phyloP scores from a whole-genome alignment of 2,888 invertebrate species.

The Erebia aethiops region DNA sequence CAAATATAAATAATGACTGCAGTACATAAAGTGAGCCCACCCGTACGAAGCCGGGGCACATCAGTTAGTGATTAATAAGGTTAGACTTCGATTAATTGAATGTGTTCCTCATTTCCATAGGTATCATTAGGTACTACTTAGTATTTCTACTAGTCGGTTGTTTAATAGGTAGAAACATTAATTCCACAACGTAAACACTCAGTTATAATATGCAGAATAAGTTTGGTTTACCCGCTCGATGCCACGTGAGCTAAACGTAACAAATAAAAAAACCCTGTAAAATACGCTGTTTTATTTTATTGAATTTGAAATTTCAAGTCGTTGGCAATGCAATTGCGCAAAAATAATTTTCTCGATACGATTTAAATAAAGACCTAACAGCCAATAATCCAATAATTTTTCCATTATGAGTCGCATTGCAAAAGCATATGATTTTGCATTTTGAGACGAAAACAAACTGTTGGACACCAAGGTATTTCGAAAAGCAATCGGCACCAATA shows the following conservation, averaged over 20 bases:
- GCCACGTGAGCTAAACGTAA: constrained; percentile 10
- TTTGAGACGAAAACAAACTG: constrained; percentile 47
- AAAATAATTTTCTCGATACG: constrained; percentile 29
- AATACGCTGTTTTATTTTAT: constrained; percentile 45
- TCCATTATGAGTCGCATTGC: constrained; percentile 47
- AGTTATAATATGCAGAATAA: neutral
- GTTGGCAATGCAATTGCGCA: constrained; percentile 29
- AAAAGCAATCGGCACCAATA: constrained; percentile 50
- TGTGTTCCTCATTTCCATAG: too few species aligned
- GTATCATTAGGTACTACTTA: too few species aligned
- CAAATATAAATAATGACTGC: too few species aligned
- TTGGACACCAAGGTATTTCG: constrained; percentile 46
- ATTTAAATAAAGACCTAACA: constrained; percentile 37
- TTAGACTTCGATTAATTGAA: too few species aligned
- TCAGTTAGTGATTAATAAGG: too few species aligned
- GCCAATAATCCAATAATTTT: constrained; percentile 48
- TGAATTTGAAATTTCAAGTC: constrained; percentile 57
- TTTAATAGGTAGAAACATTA: too few species aligned
- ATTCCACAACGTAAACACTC: neutral
- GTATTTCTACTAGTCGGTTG: too few species aligned
- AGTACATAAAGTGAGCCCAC: too few species aligned
- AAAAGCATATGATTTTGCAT: constrained; percentile 47
- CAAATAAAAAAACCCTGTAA: constrained; percentile 22
- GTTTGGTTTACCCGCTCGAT: neutral
- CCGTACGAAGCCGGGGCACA: too few species aligned